Base-by-base conservation (phyloP, 2,888 invertebrate genomes). In the Tinea trinotella region DNA sequence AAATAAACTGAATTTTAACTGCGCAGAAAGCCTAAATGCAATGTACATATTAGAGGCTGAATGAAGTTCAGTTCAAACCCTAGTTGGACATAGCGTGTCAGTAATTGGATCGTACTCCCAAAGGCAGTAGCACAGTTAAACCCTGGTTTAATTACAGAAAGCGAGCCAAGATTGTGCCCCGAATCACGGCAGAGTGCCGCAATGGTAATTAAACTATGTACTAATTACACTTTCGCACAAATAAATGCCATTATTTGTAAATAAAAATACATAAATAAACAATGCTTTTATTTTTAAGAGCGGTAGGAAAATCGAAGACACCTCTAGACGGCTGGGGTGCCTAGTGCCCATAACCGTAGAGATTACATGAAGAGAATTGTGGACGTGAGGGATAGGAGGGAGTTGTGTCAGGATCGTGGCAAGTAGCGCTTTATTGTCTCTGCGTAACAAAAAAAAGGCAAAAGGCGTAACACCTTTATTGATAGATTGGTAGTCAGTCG, bases 161-260 rank as follows among this genome's bases (percentile, higher is more conserved):
- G 67, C 65, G 63, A 67, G 80, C 81, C 81, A 81, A 81, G 79
- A 80, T 71, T 73, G 66, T 67, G 62, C 66, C n/a, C 72, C 68
- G 70, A 77, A 77, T 74, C 77, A 67, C 73, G 20, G 22, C 64
- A 62, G 59, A 56, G 62, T 62, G 61, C 63, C 68, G 58, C 65
- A 54, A 59, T 63, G 60, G 71, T 76, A 79, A 80, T 81, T 82
- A 79, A 73, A 76, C 77, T 74, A 77, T 74, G 74, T 75, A 76
- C 76, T 80, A 76, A 80, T 80, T 79, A 79, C 76, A 71, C 67
- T 73, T 73, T 71, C 68, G 65, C 64, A 63, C 63, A 67, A 72
- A 70, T 71, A 72, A 71, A 71, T 66, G 71, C 69, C 75, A 73
- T 74, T 74, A 72, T 71, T 69, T n/a, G n/a, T n/a, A n/a, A n/a